Percentiles rank a stretch among this genome's conserved stretches.
Evolutionary conservation across 2,797 vertebrate genomes (phyloP).

Genomic region (Pangasius djambal): DNA sequence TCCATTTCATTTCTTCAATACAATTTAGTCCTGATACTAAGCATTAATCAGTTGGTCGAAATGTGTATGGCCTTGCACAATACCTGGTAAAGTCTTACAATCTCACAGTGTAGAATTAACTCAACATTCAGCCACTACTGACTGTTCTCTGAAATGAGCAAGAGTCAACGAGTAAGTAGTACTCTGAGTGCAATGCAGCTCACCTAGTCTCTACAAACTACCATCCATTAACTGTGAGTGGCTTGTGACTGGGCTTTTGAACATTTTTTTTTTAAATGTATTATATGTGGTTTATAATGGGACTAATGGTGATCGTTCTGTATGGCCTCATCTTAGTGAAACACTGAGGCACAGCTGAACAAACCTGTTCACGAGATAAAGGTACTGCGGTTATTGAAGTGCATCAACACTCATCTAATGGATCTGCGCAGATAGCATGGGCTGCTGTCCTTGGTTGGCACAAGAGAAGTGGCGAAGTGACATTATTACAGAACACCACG

Average conservation of each 20-base stretch:
- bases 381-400: constrained; percentile 8
- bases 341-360: not conserved
- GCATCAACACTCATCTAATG: not conserved
- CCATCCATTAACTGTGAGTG: not conserved
- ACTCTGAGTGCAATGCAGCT: not conserved
- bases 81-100: not conserved
- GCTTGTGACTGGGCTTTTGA: not conserved
- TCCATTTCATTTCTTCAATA: not conserved
- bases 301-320: not conserved
- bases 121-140: not conserved
- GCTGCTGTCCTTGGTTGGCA: not conserved
- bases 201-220: not conserved
- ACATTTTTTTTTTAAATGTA: not conserved
- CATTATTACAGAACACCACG: not conserved
- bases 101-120: not conserved
- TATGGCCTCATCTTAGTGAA: not conserved
- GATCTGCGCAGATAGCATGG: not conserved
- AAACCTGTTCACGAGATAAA: constrained; percentile 8
- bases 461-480: not conserved
- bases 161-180: not conserved
- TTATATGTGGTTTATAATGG: constrained; percentile 1
- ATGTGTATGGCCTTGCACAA: not conserved
- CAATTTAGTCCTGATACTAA: not conserved
- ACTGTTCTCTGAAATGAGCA: not conserved
- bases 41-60: not conserved